Evolutionary conservation across 92 coral and sea anemone species (phyloP).

Genomic region (Zoanthus solanderi): DNA sequence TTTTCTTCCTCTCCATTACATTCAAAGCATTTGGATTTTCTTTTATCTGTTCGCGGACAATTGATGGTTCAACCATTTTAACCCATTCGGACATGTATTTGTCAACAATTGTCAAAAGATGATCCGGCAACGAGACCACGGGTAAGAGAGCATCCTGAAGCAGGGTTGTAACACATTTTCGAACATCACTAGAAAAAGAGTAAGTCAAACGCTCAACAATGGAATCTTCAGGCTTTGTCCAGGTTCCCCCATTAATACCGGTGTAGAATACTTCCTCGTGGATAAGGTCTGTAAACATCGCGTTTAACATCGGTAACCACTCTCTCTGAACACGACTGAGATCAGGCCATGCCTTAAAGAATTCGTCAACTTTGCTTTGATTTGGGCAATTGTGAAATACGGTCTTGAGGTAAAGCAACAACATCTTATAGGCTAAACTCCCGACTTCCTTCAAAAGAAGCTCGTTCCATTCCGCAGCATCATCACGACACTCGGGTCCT

Average conservation of each 20-base stretch:
- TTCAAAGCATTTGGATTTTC: background rate
- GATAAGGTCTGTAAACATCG: conserved; percentile 20
- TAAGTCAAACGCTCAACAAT: conserved; percentile 42
- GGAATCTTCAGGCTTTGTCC: conserved; percentile 40
- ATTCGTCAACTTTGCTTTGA: background rate
- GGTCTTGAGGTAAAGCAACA: background rate
- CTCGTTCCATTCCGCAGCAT: conserved; percentile 62
- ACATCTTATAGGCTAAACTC: conserved; percentile 22
- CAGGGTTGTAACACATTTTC: conserved; percentile 7
- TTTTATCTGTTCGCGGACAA: background rate
- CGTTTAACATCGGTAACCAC: conserved; percentile 46
- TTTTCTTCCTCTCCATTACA: conserved; percentile 32
- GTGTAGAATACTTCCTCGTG: conserved; percentile 26
- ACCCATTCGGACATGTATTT: conserved; percentile 5
- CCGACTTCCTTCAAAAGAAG: conserved; percentile 48
- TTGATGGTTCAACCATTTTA: background rate
- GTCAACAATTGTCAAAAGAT: conserved; percentile 47
- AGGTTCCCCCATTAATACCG: conserved; percentile 24
- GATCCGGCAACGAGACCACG: conserved; percentile 40
- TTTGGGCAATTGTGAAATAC: background rate
- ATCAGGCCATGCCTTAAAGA: conserved; percentile 22
- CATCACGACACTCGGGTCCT: conserved; percentile 50
- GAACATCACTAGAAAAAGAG: conserved; percentile 13
- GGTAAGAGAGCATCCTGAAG: conserved; percentile 6
- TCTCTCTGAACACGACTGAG: conserved; percentile 34